Conservation (phyloP, 2,113 vertebrate genomes). For the Pagrus major region DNA sequence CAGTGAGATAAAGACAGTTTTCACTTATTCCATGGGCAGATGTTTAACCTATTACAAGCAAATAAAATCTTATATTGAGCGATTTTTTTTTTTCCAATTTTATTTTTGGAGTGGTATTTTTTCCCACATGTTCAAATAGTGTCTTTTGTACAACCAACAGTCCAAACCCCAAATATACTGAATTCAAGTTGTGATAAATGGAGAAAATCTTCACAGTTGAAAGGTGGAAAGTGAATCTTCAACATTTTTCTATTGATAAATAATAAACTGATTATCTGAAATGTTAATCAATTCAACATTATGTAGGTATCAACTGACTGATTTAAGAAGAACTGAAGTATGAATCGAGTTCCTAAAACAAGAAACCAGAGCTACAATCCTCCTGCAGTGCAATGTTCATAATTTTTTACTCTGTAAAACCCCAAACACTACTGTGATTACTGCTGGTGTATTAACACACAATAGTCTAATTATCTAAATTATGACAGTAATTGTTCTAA, state of each 20-base stretch:
- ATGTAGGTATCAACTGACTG: neutral
- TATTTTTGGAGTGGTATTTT: too few species aligned
- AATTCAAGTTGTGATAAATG: neutral
- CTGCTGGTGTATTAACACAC: slow-evolving; percentile 28
- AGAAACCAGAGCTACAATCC: neutral
- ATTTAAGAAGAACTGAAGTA: neutral
- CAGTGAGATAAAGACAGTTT: too few species aligned
- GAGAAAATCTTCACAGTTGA: neutral
- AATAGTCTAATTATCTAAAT: slow-evolving; percentile 59
- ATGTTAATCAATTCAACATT: neutral
- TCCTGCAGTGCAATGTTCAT: slow-evolving; percentile 3
- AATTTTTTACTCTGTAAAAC: slow-evolving; percentile 8
- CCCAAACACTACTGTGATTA: slow-evolving; percentile 20
- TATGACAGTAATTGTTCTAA: slow-evolving; percentile 66
- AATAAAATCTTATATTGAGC: too few species aligned
- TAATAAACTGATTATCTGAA: neutral
- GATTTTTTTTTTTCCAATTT: too few species aligned
- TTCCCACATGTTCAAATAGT: neutral
- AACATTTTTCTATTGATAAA: neutral
- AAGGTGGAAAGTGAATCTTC: neutral
- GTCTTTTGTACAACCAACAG: neutral
- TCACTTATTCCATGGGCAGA: too few species aligned
- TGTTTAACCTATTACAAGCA: too few species aligned
- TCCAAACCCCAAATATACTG: neutral
- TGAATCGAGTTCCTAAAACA: slow-evolving; percentile 31